Base-by-base conservation (phyloP, 2,113 vertebrate species). In the Axis porcinus region DNA sequence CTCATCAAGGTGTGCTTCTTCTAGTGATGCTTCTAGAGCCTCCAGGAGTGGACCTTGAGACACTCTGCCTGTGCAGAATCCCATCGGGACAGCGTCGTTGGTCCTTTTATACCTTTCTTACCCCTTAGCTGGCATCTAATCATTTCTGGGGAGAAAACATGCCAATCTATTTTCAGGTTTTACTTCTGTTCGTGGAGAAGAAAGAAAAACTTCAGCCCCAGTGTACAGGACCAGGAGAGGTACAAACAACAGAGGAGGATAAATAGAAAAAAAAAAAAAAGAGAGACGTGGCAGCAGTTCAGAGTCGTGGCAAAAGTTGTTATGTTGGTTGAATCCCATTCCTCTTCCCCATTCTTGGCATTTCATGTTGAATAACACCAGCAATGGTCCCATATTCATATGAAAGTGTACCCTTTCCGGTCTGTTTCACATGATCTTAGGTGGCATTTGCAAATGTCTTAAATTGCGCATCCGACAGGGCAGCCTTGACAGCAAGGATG, bases 381-480 rank as follows among this genome's bases (percentile, higher is more conserved):
- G 62, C 67, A 5, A 33, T 9, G 52, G 88, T 87, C 70, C 45
- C 82, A 91, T 40, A 84, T 89, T 76, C n/a, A 40, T 64, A 79
- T 64, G 86, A 55, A 76, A 74, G 58, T 7, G 0, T 91, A 92
- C 70, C 92, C 97, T 97, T 96, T 97, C 84, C 27, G 36, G 64
- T 94, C 52, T 93, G 86, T 76, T 86, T 57, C 52, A 89, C 86
- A 96, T 94, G 97, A 95, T 94, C 62, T 89, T 97, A 67, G 81
- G 91, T 98, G 98, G 93, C 96, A 98, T 98, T 98, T 98, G 97
- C 93, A 98, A 98, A 98, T 98, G 97, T 98, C 97, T 98, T 95
- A 79, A 97, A 94, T 95, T 95, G 89, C 45, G 7, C 94, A 94
- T 96, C 85, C 6, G 3, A 96, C 91, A 89, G 95, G 89, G 89